phyloP scores from a whole-genome alignment of 2,797 vertebrate genomes.

The Acipenser ruthenus region DNA sequence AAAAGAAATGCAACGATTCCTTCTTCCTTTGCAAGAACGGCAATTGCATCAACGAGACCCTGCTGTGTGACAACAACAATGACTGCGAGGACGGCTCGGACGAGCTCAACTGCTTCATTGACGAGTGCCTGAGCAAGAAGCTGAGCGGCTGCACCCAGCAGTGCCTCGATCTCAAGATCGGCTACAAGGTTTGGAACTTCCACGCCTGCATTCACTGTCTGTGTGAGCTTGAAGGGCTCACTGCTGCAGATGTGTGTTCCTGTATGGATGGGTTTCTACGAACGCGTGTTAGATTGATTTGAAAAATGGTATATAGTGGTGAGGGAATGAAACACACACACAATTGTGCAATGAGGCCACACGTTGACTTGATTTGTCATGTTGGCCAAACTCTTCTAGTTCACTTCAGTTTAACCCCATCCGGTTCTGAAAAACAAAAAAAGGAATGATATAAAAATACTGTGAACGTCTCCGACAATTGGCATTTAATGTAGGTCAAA shows the following conservation, averaged over 20 bases:
- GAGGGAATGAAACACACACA: too few relatives aligned
- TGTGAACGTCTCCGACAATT: too few relatives aligned
- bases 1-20: constrained; percentile 85
- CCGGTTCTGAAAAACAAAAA: too few relatives aligned
- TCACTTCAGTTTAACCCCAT: too few relatives aligned
- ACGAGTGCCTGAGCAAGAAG: constrained; percentile 86
- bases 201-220: background rate
- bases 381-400: too few relatives aligned
- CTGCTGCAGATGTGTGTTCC: background rate
- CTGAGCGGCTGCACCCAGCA: constrained; percentile 90
- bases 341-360: too few relatives aligned
- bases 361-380: too few relatives aligned
- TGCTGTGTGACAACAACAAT: constrained; percentile 80
- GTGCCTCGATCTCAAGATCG: constrained; percentile 90
- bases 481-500: too few relatives aligned
- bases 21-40: constrained; percentile 78
- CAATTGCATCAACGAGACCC: constrained; percentile 76
- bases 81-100: constrained; percentile 86
- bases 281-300: background rate
- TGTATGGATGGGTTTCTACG: background rate
- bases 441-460: too few relatives aligned
- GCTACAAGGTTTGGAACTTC: constrained; percentile 75
- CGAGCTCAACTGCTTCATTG: constrained; percentile 88
- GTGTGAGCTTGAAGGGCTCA: too few relatives aligned
- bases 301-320: background rate